A percentile compares a stretch with the other conserved stretches of the same genome.
Conservation (phyloP, 1,140 invertebrate species). For the Druon quercuslanigerum region DNA sequence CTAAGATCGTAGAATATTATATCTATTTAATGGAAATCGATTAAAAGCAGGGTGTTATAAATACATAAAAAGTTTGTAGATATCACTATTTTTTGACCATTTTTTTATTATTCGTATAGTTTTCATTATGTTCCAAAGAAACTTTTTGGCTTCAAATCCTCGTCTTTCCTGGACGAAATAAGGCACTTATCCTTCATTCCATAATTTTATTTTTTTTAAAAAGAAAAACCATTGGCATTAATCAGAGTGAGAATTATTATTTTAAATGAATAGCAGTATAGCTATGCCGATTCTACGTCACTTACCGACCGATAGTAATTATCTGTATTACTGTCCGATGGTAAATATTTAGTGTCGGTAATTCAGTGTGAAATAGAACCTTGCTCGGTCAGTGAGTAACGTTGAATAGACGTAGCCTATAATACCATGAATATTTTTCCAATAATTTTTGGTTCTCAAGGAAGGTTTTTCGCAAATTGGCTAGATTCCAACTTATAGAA, state of each 20-base stretch:
- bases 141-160: slow-evolving; percentile 38
- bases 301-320: too few species aligned
- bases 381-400: too few species aligned
- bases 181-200: background rate
- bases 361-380: too few species aligned
- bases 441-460: background rate
- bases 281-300: too few species aligned
- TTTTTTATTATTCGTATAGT: slow-evolving; percentile 9
- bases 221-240: too few species aligned
- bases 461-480: background rate
- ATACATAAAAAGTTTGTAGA: slow-evolving; percentile 7
- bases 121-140: slow-evolving; percentile 39
- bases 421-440: too few species aligned
- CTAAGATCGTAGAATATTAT: background rate
- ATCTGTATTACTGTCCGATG: too few species aligned
- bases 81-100: slow-evolving; percentile 30
- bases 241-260: too few species aligned
- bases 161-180: background rate
- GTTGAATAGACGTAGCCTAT: too few species aligned
- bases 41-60: background rate
- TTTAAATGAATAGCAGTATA: too few species aligned
- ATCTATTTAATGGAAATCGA: background rate
- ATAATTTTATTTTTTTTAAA: background rate
- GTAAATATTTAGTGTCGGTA: too few species aligned
- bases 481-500: slow-evolving; percentile 52